Evolutionary conservation across 1,140 invertebrate species (phyloP).

Genomic region (Apis cerana): DNA sequence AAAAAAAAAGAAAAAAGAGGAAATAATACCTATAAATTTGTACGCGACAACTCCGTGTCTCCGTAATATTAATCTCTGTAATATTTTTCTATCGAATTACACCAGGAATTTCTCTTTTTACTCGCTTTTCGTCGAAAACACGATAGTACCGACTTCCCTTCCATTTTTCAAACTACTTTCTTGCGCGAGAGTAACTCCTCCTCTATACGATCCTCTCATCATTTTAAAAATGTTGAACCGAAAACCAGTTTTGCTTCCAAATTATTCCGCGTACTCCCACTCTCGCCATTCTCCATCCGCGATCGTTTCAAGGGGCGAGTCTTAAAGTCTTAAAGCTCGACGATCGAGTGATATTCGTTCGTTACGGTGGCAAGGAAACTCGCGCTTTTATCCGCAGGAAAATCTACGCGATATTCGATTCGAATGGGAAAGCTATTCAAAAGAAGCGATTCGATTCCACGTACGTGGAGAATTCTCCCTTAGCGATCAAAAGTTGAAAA

Average conservation of each 20-base stretch:
- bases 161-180: background rate
- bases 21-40: too few relatives aligned
- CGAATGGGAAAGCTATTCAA: too few relatives aligned
- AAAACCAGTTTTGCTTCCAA: background rate
- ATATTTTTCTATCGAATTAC: background rate
- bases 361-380: too few relatives aligned
- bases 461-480: background rate
- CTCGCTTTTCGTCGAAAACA: background rate
- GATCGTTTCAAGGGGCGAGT: too few relatives aligned
- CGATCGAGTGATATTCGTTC: too few relatives aligned
- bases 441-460: background rate
- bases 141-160: background rate
- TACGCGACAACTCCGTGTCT: too few relatives aligned
- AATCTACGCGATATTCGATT: too few relatives aligned
- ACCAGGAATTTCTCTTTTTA: background rate
- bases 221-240: constrained; percentile 1
- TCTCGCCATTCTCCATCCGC: background rate
- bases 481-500: background rate
- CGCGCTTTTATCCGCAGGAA: too few relatives aligned
- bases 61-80: background rate
- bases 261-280: background rate
- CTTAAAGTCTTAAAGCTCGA: too few relatives aligned
- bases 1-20: too few relatives aligned
- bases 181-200: background rate
- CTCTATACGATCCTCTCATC: background rate